These are phyloP conservation scores for Dipodomys merriami DNA, from an alignment of 2,113 vertebrate genomes.

Conservation along the genomic window DNA sequence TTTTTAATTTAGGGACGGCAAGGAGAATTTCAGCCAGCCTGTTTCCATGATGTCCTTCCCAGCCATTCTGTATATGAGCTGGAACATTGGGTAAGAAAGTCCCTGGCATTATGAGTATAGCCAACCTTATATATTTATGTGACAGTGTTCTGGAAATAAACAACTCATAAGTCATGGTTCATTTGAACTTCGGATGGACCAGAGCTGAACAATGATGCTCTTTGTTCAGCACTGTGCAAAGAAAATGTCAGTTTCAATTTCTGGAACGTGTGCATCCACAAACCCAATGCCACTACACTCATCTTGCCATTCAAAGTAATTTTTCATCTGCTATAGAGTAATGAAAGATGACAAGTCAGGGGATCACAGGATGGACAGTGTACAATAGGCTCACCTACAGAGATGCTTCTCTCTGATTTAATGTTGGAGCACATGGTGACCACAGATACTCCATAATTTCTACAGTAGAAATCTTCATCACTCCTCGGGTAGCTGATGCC, in stretches of 20 bases:
- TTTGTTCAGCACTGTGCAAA: conserved; percentile 54
- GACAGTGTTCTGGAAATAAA: conserved; percentile 29
- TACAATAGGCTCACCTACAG: conserved; percentile 24
- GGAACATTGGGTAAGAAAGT: background rate
- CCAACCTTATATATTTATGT: background rate
- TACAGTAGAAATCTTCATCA: background rate
- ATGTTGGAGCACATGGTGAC: background rate
- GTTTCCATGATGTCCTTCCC: background rate
- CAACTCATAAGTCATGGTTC: conserved; percentile 28
- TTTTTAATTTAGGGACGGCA: background rate
- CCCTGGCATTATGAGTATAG: background rate
- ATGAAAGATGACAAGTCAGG: conserved; percentile 65
- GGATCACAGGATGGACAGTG: conserved; percentile 36
- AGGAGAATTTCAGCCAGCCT: background rate
- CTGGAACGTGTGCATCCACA: conserved; percentile 59
- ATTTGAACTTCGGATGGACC: conserved; percentile 50
- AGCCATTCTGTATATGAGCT: too few relatives aligned
- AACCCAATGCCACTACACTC: conserved; percentile 55
- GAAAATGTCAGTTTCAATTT: conserved; percentile 79
- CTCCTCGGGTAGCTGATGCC: background rate
- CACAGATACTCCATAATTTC: conserved; percentile 42
- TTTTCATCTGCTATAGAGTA: conserved; percentile 68
- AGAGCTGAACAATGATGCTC: conserved; percentile 63
- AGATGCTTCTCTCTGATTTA: conserved; percentile 17
- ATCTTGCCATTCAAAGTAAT: conserved; percentile 72